A percentile compares a stretch with the other conserved stretches of the same genome.
phyloP scores from a whole-genome alignment of 1,140 invertebrate genomes.

The Drepana arcuata region DNA sequence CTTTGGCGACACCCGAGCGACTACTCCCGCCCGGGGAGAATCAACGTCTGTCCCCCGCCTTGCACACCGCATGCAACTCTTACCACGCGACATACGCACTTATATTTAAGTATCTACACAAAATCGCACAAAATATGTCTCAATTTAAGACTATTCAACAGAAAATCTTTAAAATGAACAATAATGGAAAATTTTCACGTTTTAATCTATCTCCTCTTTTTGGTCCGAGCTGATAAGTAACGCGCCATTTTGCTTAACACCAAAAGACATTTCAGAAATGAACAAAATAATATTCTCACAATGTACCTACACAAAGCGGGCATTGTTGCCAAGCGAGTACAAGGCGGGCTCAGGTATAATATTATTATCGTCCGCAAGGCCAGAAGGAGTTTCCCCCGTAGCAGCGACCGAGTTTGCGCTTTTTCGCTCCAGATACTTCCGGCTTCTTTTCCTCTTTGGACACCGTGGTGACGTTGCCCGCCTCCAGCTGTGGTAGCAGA shows the following conservation, averaged over 20 bases:
- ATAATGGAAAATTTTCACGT: too few relatives aligned
- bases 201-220: too few relatives aligned
- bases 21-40: constrained; percentile 18
- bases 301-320: too few relatives aligned
- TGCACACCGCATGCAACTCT: constrained; percentile 5
- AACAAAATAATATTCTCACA: too few relatives aligned
- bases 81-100: not conserved
- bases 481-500: constrained; percentile 25
- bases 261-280: not conserved
- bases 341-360: not conserved
- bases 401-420: constrained; percentile 51
- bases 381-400: constrained; percentile 55
- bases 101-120: not conserved
- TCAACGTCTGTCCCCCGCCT: constrained; percentile 41
- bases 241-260: not conserved
- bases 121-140: not conserved
- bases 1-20: constrained; percentile 18
- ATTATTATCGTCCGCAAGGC: constrained; percentile 50
- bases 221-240: not conserved
- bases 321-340: too few relatives aligned
- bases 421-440: constrained; percentile 46
- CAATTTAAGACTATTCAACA: too few relatives aligned
- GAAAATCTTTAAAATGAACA: too few relatives aligned
- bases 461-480: constrained; percentile 27
- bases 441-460: constrained; percentile 18